A percentile compares a stretch with the other conserved stretches of the same genome.
Evolutionary conservation across 2,113 vertebrate genomes (phyloP).

Genomic region (Corydoras sp.): DNA sequence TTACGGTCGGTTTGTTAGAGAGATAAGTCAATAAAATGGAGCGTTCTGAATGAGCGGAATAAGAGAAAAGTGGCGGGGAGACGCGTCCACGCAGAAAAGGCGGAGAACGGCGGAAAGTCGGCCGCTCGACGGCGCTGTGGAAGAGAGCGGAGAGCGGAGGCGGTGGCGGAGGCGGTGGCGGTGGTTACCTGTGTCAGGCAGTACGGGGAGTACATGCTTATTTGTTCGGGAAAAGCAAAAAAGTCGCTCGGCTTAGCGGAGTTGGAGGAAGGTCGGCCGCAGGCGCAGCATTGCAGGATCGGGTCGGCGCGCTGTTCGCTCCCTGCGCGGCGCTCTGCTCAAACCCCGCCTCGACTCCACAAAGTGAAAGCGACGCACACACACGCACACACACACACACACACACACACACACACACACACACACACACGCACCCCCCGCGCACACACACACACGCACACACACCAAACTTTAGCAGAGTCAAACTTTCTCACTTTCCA

Average conservation of each 20-base stretch:
- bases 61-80: conserved; percentile 25
- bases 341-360: conserved; percentile 70
- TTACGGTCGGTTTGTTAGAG: too few species aligned
- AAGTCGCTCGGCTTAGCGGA: conserved; percentile 60
- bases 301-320: conserved; percentile 58
- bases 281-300: conserved; percentile 68
- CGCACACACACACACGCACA: too few species aligned
- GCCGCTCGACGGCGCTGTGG: too few species aligned
- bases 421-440: too few species aligned
- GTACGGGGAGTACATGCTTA: conserved; percentile 76
- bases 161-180: conserved; percentile 20
- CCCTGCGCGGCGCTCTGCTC: conserved; percentile 68
- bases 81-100: background rate
- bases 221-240: conserved; percentile 19
- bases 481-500: too few species aligned
- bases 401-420: too few species aligned
- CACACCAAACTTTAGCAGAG: too few species aligned
- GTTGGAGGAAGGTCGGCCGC: conserved; percentile 67
- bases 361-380: conserved; percentile 66
- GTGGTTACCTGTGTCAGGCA: conserved; percentile 75
- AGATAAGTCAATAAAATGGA: too few species aligned
- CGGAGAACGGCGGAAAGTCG: background rate
- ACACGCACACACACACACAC: background rate
- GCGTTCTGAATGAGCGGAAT: too few species aligned
- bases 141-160: background rate